Base-by-base conservation (phyloP, 1,140 invertebrate species). In the Drosophila burlai region DNA sequence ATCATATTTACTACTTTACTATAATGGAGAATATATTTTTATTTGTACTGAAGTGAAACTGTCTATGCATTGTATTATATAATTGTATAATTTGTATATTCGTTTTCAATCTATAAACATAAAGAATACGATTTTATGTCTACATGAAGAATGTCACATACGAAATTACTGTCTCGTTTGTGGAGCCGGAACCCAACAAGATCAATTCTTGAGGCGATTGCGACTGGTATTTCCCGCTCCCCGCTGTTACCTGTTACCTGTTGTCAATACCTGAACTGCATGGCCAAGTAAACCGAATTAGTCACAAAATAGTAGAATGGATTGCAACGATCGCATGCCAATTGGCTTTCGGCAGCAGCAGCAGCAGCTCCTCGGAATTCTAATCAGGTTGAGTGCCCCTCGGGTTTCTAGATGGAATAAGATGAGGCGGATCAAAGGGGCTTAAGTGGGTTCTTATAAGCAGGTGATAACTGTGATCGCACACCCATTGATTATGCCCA, bases 241-340 rank as follows among this genome's bases (percentile, higher is more conserved):
- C 76, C 36, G 58, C 74, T 54, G 76, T 5, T n/a, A 31, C 29
- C 60, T 26, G 24, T 36, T 62, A 62, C 46, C 60, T 36, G 46
- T 21, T 55, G 59, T 9, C 15, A n/a, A 58, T 58, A 68, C 67
- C 64, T 78, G 75, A 26, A 46, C 45, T 69, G 76, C 76, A 78
- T 78, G 76, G 65, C 34, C 75, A 78, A 78, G 65, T 77, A 45
- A 57, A 71, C 65, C 55, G 65, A 47, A 78, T 78, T 78, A 78
- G 65, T 78, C 76, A 78, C 62, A 55, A 64, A 24, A 71, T 78
- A 43, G 50, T 59, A 58, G 63, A 71, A 46, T 42, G 63, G 50
- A 29, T 8, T 71, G 76, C 76, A 78, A 42, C 58, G 66, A 50
- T 78, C 76, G 76, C 65, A 78, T 78, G 76, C 58, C 76, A 78